Evolutionary conservation across 2,113 vertebrate species (phyloP).

Genomic region (Tapirus terrestris): DNA sequence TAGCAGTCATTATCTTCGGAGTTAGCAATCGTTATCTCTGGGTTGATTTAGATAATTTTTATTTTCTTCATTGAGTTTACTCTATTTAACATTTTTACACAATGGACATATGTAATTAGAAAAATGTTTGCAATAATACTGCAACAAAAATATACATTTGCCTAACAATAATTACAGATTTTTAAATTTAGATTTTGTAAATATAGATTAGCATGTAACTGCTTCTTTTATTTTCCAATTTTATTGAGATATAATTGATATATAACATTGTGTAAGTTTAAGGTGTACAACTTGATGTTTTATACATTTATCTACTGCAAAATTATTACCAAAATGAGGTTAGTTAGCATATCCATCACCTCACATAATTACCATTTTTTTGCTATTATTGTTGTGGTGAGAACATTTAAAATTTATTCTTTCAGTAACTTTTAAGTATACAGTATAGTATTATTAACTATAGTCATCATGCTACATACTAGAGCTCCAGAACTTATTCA

Average conservation of each 20-base stretch:
- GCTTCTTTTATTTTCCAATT: background rate
- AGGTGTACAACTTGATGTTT: background rate
- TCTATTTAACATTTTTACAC: background rate
- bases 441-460: background rate
- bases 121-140: slow-evolving; percentile 29
- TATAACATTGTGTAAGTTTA: background rate
- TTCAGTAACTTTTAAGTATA: background rate
- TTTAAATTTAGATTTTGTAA: background rate
- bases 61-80: background rate
- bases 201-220: background rate
- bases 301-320: background rate
- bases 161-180: background rate
- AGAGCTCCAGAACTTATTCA: background rate
- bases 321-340: background rate
- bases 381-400: background rate
- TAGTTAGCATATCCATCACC: background rate
- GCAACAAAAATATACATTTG: background rate
- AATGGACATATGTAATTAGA: background rate
- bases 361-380: background rate
- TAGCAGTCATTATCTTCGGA: background rate
- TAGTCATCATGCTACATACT: background rate
- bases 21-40: background rate
- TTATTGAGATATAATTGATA: background rate
- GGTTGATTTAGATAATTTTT: background rate
- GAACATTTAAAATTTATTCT: background rate